A percentile compares a stretch with the other conserved stretches of the same genome.
These are phyloP conservation scores for Dynastes hyllus DNA, from an alignment of 2,888 invertebrate species.

Conservation along the genomic window DNA sequence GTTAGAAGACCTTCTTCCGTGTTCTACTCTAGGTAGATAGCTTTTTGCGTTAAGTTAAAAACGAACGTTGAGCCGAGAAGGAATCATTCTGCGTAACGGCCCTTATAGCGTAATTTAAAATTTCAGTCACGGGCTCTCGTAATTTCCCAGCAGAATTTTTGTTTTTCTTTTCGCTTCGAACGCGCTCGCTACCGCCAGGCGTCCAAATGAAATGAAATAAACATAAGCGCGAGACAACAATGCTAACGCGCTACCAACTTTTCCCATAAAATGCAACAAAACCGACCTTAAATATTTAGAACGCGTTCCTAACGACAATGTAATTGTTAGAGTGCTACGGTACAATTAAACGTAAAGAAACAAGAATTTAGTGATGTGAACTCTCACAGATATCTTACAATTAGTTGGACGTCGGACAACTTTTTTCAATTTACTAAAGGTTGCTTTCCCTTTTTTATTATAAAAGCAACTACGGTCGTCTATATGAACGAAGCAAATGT, in stretches of 20 bases:
- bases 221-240: slow-evolving; percentile 46
- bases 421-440: neutral
- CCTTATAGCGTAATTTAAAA: slow-evolving; percentile 38
- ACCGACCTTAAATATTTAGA: slow-evolving; percentile 35
- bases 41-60: neutral
- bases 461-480: neutral
- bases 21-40: slow-evolving; percentile 3
- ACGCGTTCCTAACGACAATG: slow-evolving; percentile 34
- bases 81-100: slow-evolving; percentile 27
- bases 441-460: neutral
- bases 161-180: slow-evolving; percentile 32
- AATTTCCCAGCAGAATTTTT: slow-evolving; percentile 50
- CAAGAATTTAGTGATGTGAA: slow-evolving; percentile 4
- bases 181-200: slow-evolving; percentile 17
- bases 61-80: neutral
- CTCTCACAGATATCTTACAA: neutral
- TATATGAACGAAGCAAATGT: neutral
- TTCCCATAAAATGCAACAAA: slow-evolving; percentile 41
- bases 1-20: slow-evolving; percentile 21
- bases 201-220: slow-evolving; percentile 48
- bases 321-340: slow-evolving; percentile 40
- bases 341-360: slow-evolving; percentile 32
- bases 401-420: neutral
- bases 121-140: slow-evolving; percentile 41
- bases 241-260: slow-evolving; percentile 42